Evolutionary conservation across 2,888 invertebrate genomes (phyloP), one percentile per base, ranked within the genome.

Genomic region (Tenthredo amoena): DNA sequence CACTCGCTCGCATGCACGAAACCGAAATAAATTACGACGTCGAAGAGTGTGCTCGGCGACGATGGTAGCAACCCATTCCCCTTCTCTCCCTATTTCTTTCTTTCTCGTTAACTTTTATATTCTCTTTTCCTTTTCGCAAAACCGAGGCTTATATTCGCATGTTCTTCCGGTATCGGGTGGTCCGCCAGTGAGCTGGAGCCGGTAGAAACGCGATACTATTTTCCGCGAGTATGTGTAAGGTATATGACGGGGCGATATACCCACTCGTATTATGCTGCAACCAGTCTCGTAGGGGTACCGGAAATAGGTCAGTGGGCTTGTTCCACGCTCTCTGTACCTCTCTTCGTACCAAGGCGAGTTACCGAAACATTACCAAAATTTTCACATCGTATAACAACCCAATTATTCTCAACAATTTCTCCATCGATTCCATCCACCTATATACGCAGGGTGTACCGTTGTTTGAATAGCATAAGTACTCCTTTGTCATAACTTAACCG

Each of bases 21-120:
- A 89, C 89, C 86, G 87, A 88, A 90, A 90, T 91, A 90, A 90
- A 91, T 91, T 91, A 88, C 86, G 83, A 43, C 37, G 71, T 76
- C 87, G 87, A 89, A 88, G 88, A 87, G 88, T 85, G 87, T 77
- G 85, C 34, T 47, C 43, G 84, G 85, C 50, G 77, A 77, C 31
- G 84, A 76, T 74, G 87, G 83, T 85, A 86, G 82, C 83, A 37
- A 34, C 84, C 84, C 47, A 68, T 86, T 83, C 62, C 62, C 26
- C 12, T 55, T 34, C 15, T 5, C 15, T 37, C 34, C 43, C 26
- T 79, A 47, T 37, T 37, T 18, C 15, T 58, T 72, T 68, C 26
- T 26, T 26, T 47, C 47, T 55, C 81, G 74, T 62, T 84, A 21
- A 21, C 12, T 82, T 85, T 72, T 72, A 85, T 86, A 84, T 68